A percentile compares a stretch with the other conserved stretches of the same genome.
These are phyloP conservation scores for Gymnothorax javanicus DNA, from an alignment of 2,797 vertebrate species.

Conservation along the genomic window DNA sequence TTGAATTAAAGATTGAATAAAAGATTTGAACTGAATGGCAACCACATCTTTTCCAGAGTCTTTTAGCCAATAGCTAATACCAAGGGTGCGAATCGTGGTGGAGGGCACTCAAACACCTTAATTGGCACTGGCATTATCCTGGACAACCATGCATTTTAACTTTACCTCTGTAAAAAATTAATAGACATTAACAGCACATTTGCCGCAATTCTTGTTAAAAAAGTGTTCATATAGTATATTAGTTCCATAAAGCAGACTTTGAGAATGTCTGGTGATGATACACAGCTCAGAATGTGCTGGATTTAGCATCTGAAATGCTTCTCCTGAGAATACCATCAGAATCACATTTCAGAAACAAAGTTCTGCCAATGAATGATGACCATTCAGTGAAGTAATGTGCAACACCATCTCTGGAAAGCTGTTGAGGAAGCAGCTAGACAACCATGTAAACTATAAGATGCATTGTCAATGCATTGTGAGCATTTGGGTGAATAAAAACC, in stretches of 20 bases:
- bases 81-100: too few species aligned
- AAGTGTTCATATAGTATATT: neutral
- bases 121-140: neutral
- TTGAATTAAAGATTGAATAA: too few species aligned
- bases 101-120: too few species aligned
- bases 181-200: neutral
- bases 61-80: too few species aligned
- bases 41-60: too few species aligned
- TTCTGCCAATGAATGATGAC: neutral
- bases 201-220: neutral
- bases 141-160: neutral
- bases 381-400: neutral
- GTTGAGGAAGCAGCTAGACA: neutral
- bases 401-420: neutral
- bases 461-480: neutral
- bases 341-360: neutral
- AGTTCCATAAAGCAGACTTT: neutral
- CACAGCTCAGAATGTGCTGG: neutral
- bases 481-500: neutral
- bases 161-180: neutral
- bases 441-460: neutral
- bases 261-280: neutral
- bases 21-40: too few species aligned
- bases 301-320: neutral
- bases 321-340: neutral